phyloP scores from a whole-genome alignment of 2,888 invertebrate species.

The Blomia tropicalis region DNA sequence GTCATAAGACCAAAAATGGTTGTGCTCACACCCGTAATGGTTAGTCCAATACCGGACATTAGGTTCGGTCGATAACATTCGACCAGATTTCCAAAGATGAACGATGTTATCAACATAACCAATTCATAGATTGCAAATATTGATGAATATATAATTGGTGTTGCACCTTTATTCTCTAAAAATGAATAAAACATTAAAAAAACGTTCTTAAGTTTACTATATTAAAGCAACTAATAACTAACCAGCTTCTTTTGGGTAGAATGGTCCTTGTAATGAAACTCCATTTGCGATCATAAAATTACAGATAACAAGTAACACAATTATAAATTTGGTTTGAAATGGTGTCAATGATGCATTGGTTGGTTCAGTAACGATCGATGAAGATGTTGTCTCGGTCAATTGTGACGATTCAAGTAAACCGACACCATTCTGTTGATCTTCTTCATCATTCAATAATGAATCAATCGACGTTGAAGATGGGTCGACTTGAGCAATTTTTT shows the following conservation, averaged over 20 bases:
- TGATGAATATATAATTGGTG: constrained; percentile 62
- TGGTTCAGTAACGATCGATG: no score
- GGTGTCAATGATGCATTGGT: not conserved
- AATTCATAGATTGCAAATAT: constrained; percentile 73
- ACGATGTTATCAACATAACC: constrained; percentile 62
- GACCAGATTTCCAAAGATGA: constrained; percentile 53
- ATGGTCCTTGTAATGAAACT: constrained; percentile 66
- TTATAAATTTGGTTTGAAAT: constrained; percentile 17
- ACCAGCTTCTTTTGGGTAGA: constrained; percentile 55
- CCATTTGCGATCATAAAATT: constrained; percentile 70
- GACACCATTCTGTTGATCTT: no score
- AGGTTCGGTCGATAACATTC: not conserved
- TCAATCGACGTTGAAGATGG: no score
- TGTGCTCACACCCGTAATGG: constrained; percentile 8
- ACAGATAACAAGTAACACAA: constrained; percentile 55
- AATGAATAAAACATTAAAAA: constrained; percentile 22
- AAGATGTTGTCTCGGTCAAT: no score
- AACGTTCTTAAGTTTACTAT: not conserved
- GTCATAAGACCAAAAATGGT: constrained; percentile 12
- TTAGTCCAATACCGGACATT: constrained; percentile 19
- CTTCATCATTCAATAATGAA: no score
- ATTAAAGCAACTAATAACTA: not conserved
- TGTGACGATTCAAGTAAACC: no score
- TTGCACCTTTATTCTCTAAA: constrained; percentile 61
- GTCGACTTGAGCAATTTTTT: no score